phyloP scores from a whole-genome alignment of 2,888 invertebrate genomes.

The Dyspetes luteomarginatus region DNA sequence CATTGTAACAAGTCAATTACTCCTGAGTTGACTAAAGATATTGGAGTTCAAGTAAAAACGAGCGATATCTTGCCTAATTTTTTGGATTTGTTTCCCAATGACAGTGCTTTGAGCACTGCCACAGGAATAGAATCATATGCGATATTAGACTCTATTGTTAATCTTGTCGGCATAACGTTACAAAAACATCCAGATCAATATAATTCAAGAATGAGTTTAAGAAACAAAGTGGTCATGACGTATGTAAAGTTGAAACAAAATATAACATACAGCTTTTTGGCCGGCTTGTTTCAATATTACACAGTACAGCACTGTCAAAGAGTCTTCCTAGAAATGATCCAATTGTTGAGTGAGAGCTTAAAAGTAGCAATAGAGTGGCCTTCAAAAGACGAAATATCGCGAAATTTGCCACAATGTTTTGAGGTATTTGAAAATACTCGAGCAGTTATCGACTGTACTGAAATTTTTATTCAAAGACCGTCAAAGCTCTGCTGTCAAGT shows the following conservation, averaged over 20 bases:
- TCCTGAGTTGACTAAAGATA: constrained; percentile 15
- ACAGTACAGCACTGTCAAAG: constrained; percentile 29
- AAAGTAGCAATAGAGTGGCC: constrained; percentile 34
- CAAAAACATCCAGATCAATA: constrained; percentile 21
- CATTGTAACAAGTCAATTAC: constrained; percentile 4
- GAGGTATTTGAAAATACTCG: constrained; percentile 61
- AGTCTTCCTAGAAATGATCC: constrained; percentile 26
- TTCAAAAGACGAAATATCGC: constrained; percentile 56
- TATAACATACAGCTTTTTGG: constrained; percentile 38
- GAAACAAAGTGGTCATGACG: constrained; percentile 29
- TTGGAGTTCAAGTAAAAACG: constrained; percentile 17
- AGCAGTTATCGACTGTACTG: constrained; percentile 69
- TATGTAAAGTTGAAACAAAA: constrained; percentile 31
- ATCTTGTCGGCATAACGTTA: constrained; percentile 23
- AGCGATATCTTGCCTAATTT: constrained; percentile 14
- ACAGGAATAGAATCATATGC: constrained; percentile 34
- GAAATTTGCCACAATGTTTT: constrained; percentile 69
- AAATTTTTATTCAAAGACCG: constrained; percentile 63
- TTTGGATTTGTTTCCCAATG: constrained; percentile 13
- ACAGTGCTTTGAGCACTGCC: constrained; percentile 4
- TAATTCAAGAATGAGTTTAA: constrained; percentile 37
- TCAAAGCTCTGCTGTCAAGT: constrained; percentile 61
- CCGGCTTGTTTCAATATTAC: constrained; percentile 32
- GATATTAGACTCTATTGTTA: constrained; percentile 1
- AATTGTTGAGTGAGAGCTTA: constrained; percentile 29